Evolutionary conservation across 2,888 invertebrate genomes (phyloP).

Genomic region (Malachius bipustulatus): DNA sequence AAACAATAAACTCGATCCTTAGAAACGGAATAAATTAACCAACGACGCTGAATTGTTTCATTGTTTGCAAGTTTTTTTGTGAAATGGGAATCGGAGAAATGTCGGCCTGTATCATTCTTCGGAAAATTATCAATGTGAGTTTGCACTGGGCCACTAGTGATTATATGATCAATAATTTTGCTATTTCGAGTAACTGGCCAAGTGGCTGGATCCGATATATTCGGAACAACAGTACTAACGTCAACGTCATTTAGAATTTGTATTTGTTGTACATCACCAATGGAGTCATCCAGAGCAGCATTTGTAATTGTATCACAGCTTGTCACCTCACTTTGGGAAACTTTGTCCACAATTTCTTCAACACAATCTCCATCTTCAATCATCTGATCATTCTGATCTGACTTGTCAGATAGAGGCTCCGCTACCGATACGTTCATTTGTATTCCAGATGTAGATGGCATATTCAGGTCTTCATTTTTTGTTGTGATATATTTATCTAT

Average conservation of each 20-base stretch:
- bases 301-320: conserved; percentile 13
- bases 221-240: conserved; percentile 14
- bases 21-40: conserved; percentile 16
- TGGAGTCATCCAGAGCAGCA: conserved; percentile 13
- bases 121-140: conserved; percentile 12
- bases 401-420: conserved; percentile 12
- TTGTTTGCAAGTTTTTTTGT: conserved; percentile 8
- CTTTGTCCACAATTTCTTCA: conserved; percentile 16
- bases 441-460: conserved; percentile 19
- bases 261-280: conserved; percentile 16
- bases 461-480: conserved; percentile 17
- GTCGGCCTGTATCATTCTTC: conserved; percentile 7
- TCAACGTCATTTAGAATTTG: conserved; percentile 15
- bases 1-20: conserved; percentile 20
- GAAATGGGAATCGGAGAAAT: conserved; percentile 6
- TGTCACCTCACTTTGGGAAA: conserved; percentile 13
- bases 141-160: conserved; percentile 14
- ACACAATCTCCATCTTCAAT: too few species aligned
- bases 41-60: conserved; percentile 18
- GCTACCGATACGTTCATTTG: conserved; percentile 15
- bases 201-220: conserved; percentile 20
- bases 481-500: conserved; percentile 18
- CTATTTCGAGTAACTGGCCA: conserved; percentile 18
- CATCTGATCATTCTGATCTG: conserved; percentile 11
- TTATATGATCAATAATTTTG: conserved; percentile 18